These are phyloP conservation scores for Montipora capricornis DNA, from an alignment of 64 coral and sea anemone species.

Conservation along the genomic window DNA sequence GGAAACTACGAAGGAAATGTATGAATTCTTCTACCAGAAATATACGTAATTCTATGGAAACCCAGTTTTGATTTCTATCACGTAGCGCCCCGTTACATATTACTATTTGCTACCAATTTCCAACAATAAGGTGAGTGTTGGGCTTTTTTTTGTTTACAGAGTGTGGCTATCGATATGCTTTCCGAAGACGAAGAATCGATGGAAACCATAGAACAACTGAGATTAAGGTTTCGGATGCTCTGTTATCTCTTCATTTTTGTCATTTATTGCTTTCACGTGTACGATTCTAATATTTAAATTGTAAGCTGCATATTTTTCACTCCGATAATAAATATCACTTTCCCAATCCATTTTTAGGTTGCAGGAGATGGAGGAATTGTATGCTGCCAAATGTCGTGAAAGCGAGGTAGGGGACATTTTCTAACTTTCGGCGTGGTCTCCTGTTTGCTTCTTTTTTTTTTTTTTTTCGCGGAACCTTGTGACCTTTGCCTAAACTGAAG, in stretches of 20 bases:
- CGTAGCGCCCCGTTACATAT: too few relatives aligned
- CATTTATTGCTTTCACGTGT: background rate
- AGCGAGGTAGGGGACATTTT: background rate
- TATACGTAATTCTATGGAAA: too few relatives aligned
- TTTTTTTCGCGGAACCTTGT: too few relatives aligned
- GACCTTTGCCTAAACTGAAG: too few relatives aligned
- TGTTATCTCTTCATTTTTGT: background rate
- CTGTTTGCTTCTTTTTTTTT: too few relatives aligned
- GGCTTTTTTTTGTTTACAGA: background rate
- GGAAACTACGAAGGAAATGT: too few relatives aligned
- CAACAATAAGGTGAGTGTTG: too few relatives aligned
- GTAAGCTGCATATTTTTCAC: background rate
- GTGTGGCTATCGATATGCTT: constrained; percentile 26
- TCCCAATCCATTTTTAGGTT: background rate
- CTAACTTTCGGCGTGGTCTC: background rate
- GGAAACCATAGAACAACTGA: constrained; percentile 29
- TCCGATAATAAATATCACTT: background rate
- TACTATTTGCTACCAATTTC: too few relatives aligned
- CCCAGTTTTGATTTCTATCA: too few relatives aligned
- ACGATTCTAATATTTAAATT: background rate
- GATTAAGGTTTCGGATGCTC: background rate
- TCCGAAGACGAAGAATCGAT: background rate
- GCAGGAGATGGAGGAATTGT: constrained; percentile 41
- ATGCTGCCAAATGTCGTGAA: constrained; percentile 40
- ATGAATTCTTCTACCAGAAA: too few relatives aligned